Evolutionary conservation across 2,888 invertebrate species (phyloP), one percentile per base, ranked within the genome.

Genomic region (Archips crataeganus): DNA sequence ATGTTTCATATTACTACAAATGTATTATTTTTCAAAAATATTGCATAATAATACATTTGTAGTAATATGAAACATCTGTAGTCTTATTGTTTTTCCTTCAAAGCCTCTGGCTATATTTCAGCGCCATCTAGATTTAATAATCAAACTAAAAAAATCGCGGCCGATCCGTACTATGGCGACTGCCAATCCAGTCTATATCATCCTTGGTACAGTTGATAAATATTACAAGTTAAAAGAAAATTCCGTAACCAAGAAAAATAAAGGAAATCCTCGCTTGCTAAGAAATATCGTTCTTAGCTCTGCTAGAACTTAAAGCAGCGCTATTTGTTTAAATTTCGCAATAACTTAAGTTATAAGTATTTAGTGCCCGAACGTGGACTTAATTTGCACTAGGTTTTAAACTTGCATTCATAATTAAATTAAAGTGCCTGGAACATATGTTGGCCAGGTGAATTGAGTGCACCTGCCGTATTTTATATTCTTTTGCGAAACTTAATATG

Each of bases 401-500:
- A 82, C 81, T 85, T 84, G 83, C 84, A 81, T 82, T 64, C 39
- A 84, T 87, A 87, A 89, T 91, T 91, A 90, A 85, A 82, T 83
- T 82, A 85, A 86, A 83, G 83, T 84, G 85, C 85, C 85, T 79
- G 81, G 81, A 88, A 89, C 91, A 92, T 87, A 90, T 91, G 93
- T 84, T 85, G 83, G 83, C 91, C 94, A 93, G 94, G 92, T 94
- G 93, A 88, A 84, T 75, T 79, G 78, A 79, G 76, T 78, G 81
- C 93, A 93, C 92, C 94, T 94, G 94, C 89, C 83, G 82, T 80
- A 80, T 86, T 85, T 87, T 85, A 39, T 87, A 86, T 87, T 86
- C 82, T 82, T 81, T 85, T 82, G 87, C 82, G 93, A 92, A 94
- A 94, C 85, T 90, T 92, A 91, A 94, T 94, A 93, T 86, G 84